Evolutionary conservation across 2,797 vertebrate genomes (phyloP).

Genomic region (Xenentodon cancila): DNA sequence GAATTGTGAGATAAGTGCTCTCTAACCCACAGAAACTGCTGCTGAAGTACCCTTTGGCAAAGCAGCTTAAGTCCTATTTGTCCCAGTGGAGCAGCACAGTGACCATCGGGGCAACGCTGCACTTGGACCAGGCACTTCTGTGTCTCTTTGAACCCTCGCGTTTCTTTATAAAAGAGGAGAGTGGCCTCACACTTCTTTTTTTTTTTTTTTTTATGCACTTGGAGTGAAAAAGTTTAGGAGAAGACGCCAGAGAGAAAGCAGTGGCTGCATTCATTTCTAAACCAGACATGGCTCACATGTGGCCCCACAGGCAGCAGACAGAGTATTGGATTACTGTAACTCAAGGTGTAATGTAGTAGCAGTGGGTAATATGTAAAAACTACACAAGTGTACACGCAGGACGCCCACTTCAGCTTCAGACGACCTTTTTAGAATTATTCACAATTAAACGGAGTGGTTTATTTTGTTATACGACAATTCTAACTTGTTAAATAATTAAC

Average conservation of each 20-base stretch:
- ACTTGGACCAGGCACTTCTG: conserved; percentile 55
- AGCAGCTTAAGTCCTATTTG: conserved; percentile 72
- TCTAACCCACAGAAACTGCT: conserved; percentile 65
- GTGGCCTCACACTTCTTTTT: conserved; percentile 48
- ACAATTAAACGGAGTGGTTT: conserved; percentile 15
- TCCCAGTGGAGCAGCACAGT: conserved; percentile 63
- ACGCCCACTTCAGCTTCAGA: conserved; percentile 37
- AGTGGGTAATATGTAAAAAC: conserved; percentile 40
- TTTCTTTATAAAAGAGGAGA: conserved; percentile 45
- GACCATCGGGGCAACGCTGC: conserved; percentile 52
- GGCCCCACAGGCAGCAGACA: conserved; percentile 68
- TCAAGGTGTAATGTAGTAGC: conserved; percentile 69
- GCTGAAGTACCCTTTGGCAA: conserved; percentile 75
- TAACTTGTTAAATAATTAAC: not conserved
- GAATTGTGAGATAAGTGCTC: conserved; percentile 68
- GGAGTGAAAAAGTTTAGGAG: conserved; percentile 62
- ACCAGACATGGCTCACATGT: conserved; percentile 65
- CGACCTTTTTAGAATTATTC: conserved; percentile 33
- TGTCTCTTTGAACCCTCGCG: conserved; percentile 63
- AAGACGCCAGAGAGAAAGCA: conserved; percentile 60
- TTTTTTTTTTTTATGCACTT: conserved; percentile 30
- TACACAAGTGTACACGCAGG: conserved; percentile 43
- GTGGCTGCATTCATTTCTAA: conserved; percentile 52
- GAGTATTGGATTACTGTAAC: conserved; percentile 73
- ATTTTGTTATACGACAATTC: conserved; percentile 32